These are phyloP conservation scores for Netelia inedita DNA, from an alignment of 2,888 invertebrate species.

Conservation along the genomic window DNA sequence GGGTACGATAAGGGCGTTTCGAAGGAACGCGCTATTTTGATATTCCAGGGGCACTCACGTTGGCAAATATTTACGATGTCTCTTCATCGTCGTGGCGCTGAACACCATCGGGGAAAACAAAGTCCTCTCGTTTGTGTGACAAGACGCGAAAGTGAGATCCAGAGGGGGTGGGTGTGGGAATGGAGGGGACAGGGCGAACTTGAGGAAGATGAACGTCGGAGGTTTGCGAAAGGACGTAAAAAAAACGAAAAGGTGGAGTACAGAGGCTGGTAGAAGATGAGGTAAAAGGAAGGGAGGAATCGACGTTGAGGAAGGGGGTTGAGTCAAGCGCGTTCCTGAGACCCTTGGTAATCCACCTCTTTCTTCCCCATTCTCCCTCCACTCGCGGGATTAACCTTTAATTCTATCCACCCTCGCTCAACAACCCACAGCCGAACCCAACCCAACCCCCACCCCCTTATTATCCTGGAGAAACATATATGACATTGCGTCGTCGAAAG, in stretches of 20 bases:
- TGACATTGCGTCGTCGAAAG: constrained; percentile 21
- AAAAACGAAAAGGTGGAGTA: constrained; percentile 6
- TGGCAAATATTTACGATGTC: constrained; percentile 83
- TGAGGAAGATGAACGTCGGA: constrained; percentile 14
- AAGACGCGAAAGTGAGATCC: constrained; percentile 44
- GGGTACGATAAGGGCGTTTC: constrained; percentile 16
- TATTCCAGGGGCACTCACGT: constrained; percentile 79
- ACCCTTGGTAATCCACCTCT: constrained; percentile 47
- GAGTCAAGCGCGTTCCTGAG: constrained; percentile 61
- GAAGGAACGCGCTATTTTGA: constrained; percentile 67
- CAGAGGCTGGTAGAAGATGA: constrained; percentile 32
- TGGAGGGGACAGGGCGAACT: neutral
- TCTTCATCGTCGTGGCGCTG: constrained; percentile 36
- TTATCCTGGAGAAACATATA: constrained; percentile 3
- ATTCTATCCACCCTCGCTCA: constrained; percentile 81
- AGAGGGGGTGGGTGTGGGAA: neutral
- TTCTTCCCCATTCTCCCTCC: constrained; percentile 35
- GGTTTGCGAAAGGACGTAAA: constrained; percentile 13
- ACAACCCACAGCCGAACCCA: constrained; percentile 68
- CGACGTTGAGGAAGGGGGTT: constrained; percentile 35
- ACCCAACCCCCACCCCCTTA: constrained; percentile 32
- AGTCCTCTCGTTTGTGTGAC: constrained; percentile 69
- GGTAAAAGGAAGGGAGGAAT: constrained; percentile 43
- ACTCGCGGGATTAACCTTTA: constrained; percentile 84
- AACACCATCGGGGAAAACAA: constrained; percentile 77